These are phyloP conservation scores for Archaeoteleia sp. DNA, from an alignment of 2,888 invertebrate species.

Conservation along the genomic window DNA sequence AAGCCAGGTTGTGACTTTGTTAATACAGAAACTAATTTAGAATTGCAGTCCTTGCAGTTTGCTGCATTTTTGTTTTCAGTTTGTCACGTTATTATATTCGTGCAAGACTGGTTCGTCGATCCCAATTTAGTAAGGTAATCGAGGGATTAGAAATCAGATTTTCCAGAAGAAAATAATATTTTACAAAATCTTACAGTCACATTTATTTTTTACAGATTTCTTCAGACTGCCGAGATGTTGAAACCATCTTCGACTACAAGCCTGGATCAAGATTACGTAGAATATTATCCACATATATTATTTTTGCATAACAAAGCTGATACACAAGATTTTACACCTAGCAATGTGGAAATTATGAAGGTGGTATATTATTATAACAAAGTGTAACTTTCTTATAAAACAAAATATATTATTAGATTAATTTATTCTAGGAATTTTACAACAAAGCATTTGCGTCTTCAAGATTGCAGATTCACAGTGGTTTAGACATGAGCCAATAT, in stretches of 20 bases:
- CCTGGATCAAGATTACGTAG: constrained; percentile 81
- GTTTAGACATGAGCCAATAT: constrained; percentile 80
- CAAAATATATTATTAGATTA: constrained; percentile 24
- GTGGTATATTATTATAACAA: constrained; percentile 70
- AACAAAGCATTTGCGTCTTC: constrained; percentile 79
- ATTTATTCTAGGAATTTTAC: constrained; percentile 73
- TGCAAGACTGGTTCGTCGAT: constrained; percentile 93
- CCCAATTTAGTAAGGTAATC: constrained; percentile 87
- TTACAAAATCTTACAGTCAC: neutral
- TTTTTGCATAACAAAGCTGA: constrained; percentile 89
- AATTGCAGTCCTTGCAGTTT: constrained; percentile 85
- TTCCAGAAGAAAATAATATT: constrained; percentile 19
- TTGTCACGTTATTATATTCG: constrained; percentile 91
- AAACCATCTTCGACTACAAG: constrained; percentile 83
- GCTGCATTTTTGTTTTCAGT: constrained; percentile 90
- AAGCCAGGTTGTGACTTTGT: constrained; percentile 78
- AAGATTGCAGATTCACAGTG: constrained; percentile 81
- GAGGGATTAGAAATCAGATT: too few species aligned
- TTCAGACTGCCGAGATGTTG: constrained; percentile 90
- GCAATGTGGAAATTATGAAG: constrained; percentile 79
- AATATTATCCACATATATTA: constrained; percentile 88
- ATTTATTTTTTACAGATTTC: constrained; percentile 82
- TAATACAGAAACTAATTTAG: constrained; percentile 80
- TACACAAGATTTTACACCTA: constrained; percentile 83
- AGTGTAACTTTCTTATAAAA: constrained; percentile 10